Percentiles rank a stretch among this genome's conserved stretches.
phyloP scores from a whole-genome alignment of 2,113 vertebrate species.

The Syngnathus typhle region DNA sequence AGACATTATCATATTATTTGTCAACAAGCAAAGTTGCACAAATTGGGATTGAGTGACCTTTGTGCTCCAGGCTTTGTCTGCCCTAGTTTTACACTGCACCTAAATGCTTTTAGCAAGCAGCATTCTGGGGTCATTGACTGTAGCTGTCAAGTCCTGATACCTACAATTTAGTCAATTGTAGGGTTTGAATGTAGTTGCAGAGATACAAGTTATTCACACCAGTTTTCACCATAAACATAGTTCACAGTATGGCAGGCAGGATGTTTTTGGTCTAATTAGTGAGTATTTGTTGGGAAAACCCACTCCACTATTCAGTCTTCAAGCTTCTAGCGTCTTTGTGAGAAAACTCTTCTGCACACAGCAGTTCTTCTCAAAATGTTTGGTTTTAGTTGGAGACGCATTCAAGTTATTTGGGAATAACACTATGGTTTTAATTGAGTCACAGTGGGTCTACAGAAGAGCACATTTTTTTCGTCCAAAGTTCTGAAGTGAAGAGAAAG shows the following conservation, averaged over 20 bases:
- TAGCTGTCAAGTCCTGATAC: neutral
- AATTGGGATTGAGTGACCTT: slow-evolving; percentile 3
- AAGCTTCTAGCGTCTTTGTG: neutral
- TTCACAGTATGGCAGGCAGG: neutral
- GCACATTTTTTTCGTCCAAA: neutral
- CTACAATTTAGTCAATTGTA: neutral
- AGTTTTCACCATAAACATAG: neutral
- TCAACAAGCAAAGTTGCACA: neutral
- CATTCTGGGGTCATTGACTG: neutral
- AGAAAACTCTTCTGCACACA: neutral
- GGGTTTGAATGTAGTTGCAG: neutral
- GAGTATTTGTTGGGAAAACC: neutral
- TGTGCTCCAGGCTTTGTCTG: neutral
- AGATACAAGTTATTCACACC: neutral
- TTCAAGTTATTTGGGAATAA: neutral
- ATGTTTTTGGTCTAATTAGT: neutral
- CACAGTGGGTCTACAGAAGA: neutral
- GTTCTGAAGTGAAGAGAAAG: neutral
- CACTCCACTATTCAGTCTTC: neutral
- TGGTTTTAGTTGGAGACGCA: neutral
- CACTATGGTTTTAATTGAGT: neutral
- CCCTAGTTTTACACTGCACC: neutral
- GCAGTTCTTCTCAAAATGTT: neutral
- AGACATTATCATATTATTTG: neutral
- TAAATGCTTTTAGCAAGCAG: neutral